phyloP scores from a whole-genome alignment of 2,888 invertebrate genomes.

The Cephus rjabovi region DNA sequence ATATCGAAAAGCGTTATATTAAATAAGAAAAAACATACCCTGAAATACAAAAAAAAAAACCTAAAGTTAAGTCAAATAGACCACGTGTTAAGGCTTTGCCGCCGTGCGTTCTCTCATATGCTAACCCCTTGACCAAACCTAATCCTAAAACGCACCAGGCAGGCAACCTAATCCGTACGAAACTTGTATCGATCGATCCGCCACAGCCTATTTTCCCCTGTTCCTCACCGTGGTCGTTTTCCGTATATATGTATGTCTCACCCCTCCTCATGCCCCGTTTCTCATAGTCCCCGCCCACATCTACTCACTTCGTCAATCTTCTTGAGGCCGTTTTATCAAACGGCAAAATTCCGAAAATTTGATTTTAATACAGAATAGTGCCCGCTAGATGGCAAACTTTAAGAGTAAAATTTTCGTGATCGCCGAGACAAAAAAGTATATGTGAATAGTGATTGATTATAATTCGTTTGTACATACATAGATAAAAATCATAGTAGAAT shows the following conservation, averaged over 20 bases:
- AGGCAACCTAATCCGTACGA: neutral
- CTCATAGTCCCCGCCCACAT: neutral
- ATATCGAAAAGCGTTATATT: neutral
- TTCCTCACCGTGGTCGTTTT: neutral
- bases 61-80: neutral
- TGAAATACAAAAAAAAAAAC: neutral
- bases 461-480: neutral
- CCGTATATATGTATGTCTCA: neutral
- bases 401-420: neutral
- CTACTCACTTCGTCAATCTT: neutral
- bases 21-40: neutral
- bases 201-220: neutral
- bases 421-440: neutral
- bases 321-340: neutral
- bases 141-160: neutral
- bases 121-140: neutral
- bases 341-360: neutral
- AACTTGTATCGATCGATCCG: neutral
- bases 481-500: neutral
- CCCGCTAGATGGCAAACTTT: neutral
- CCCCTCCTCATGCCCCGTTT: neutral
- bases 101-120: neutral
- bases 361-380: neutral
- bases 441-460: neutral
- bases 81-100: neutral